These are phyloP conservation scores for Neodon shergylaensis DNA, from an alignment of 2,113 vertebrate species.

Conservation along the genomic window DNA sequence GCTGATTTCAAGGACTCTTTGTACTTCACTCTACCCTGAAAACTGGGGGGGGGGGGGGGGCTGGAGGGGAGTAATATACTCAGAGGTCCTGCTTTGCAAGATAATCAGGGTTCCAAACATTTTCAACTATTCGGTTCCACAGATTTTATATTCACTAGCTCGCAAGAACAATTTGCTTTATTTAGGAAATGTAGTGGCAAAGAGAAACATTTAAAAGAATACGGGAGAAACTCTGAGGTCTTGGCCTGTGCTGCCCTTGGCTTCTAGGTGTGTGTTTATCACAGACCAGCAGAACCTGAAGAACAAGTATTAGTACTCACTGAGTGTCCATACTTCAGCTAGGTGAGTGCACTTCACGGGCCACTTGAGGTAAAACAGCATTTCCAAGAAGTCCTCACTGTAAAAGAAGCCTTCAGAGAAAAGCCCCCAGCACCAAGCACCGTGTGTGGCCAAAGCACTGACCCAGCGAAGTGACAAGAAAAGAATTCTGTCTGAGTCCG, in stretches of 20 bases:
- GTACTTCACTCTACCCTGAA: neutral
- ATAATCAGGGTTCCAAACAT: neutral
- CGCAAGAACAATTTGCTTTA: neutral
- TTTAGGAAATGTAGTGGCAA: neutral
- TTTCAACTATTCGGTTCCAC: neutral
- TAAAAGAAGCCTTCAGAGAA: neutral
- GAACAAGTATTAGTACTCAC: neutral
- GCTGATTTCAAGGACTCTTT: neutral
- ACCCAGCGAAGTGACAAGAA: neutral
- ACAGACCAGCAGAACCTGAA: constrained; percentile 10
- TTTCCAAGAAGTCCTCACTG: neutral
- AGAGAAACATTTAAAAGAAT: constrained; percentile 24
- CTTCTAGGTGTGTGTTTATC: neutral
- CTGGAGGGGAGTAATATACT: neutral
- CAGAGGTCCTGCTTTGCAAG: neutral
- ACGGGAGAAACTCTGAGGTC: neutral
- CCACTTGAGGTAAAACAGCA: neutral
- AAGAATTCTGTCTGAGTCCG: neutral
- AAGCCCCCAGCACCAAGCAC: neutral
- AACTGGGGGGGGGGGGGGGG: neutral
- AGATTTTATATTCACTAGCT: neutral
- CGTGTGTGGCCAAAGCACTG: neutral
- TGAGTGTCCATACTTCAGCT: neutral
- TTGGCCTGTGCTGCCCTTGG: neutral
- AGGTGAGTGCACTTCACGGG: neutral